Conservation (phyloP, 1,140 invertebrate genomes). For the Antheraea mylitta region DNA sequence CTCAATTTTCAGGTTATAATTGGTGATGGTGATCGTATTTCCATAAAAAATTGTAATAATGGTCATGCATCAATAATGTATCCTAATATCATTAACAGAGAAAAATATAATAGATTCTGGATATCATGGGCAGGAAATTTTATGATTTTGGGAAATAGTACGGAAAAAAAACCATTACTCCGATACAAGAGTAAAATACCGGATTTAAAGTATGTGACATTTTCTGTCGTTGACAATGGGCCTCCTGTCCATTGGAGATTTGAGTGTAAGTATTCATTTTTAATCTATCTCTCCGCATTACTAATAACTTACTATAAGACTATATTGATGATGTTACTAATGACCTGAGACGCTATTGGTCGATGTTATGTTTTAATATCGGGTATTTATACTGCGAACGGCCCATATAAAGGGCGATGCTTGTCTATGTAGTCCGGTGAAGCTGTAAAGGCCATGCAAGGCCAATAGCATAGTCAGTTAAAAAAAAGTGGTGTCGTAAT, state of each 20-base stretch:
- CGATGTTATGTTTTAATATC: no score
- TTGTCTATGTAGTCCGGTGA: no score
- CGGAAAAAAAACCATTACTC: constrained; percentile 23
- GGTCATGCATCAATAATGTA: constrained; percentile 33
- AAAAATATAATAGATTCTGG: constrained; percentile 87
- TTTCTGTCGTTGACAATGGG: constrained; percentile 16
- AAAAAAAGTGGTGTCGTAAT: no score
- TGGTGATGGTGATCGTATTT: not conserved
- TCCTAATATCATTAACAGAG: constrained; percentile 80
- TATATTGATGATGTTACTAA: no score
- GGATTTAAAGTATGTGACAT: constrained; percentile 37
- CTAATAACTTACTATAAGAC: no score
- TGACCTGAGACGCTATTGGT: no score
- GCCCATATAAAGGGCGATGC: no score
- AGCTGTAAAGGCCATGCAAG: no score
- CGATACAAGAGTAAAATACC: constrained; percentile 12
- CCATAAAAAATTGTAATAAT: not conserved
- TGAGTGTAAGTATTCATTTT: constrained; percentile 38
- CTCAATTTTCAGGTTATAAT: not conserved
- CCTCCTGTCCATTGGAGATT: constrained; percentile 38
- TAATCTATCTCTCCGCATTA: no score
- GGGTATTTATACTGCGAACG: no score
- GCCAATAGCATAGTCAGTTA: no score
- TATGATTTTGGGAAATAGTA: constrained; percentile 23
- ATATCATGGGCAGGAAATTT: constrained; percentile 82